A percentile compares a stretch with the other conserved stretches of the same genome.
Conservation (phyloP, 2,888 invertebrate species). For the Plemyria rubiginata region DNA sequence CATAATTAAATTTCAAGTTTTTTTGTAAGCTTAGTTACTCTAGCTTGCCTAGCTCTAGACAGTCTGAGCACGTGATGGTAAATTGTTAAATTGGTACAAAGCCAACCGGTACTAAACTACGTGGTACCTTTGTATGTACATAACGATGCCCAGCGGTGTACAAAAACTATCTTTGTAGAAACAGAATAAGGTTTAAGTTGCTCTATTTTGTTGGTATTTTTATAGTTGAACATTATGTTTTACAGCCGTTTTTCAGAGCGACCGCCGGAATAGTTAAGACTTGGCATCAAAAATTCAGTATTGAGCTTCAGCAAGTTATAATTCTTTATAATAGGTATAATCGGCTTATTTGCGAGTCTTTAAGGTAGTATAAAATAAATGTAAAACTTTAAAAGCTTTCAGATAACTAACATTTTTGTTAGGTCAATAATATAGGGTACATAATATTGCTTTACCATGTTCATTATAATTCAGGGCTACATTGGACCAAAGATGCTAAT, state of each 20-base stretch:
- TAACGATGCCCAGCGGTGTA: constrained; percentile 1
- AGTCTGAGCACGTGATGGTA: constrained; percentile 43
- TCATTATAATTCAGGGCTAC: too few species aligned
- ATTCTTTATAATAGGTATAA: neutral
- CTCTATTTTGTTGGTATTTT: constrained; percentile 28
- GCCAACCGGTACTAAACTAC: constrained; percentile 42
- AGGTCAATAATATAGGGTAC: too few species aligned
- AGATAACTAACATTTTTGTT: too few species aligned
- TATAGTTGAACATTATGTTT: constrained; percentile 38
- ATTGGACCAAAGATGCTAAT: too few species aligned
- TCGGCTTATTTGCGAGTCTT: neutral
- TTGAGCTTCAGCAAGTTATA: too few species aligned
- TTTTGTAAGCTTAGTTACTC: constrained; percentile 14
- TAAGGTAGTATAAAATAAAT: neutral
- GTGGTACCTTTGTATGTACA: constrained; percentile 11
- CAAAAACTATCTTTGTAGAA: constrained; percentile 16
- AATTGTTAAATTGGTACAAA: constrained; percentile 57
- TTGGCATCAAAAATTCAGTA: neutral
- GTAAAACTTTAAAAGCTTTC: too few species aligned
- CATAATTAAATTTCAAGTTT: constrained; percentile 8
- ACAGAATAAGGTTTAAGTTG: constrained; percentile 14
- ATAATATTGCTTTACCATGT: too few species aligned
- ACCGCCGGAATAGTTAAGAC: constrained; percentile 15
- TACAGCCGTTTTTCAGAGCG: constrained; percentile 36
- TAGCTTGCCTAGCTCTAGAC: constrained; percentile 21